Conservation (phyloP, 64 coral and sea anemone species). For the Trachythela sp. region DNA sequence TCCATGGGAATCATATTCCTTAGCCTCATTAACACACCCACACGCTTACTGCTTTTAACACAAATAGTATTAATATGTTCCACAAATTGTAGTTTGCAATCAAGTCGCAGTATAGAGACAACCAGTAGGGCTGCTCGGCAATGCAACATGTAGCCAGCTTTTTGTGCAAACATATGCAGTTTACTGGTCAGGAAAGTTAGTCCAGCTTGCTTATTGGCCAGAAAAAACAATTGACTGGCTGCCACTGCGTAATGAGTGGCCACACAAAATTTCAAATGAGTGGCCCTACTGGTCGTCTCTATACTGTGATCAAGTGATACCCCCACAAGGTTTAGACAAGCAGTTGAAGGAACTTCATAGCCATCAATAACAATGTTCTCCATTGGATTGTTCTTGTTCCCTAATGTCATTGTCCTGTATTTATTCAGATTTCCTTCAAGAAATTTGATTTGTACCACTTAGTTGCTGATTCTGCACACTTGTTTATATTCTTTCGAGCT, state of each 20-base stretch:
- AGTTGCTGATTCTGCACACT: constrained; percentile 30
- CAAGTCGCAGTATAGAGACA: too few species aligned
- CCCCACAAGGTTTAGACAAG: neutral
- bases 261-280: too few species aligned
- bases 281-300: too few species aligned
- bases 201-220: too few species aligned
- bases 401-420: neutral
- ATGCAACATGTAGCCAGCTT: too few species aligned
- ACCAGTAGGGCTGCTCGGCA: too few species aligned
- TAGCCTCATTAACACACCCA: neutral
- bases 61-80: neutral
- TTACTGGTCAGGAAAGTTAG: too few species aligned
- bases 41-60: neutral
- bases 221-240: too few species aligned
- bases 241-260: too few species aligned
- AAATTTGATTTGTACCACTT: neutral
- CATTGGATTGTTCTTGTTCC: neutral
- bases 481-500: constrained; percentile 2
- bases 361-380: neutral
- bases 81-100: neutral
- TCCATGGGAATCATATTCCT: neutral
- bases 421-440: neutral
- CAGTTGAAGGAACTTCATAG: neutral
- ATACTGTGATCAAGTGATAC: neutral
- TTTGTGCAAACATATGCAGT: too few species aligned